These are phyloP conservation scores for Notoglanidium macrostoma DNA, from an alignment of 2,797 vertebrate genomes.

Conservation along the genomic window DNA sequence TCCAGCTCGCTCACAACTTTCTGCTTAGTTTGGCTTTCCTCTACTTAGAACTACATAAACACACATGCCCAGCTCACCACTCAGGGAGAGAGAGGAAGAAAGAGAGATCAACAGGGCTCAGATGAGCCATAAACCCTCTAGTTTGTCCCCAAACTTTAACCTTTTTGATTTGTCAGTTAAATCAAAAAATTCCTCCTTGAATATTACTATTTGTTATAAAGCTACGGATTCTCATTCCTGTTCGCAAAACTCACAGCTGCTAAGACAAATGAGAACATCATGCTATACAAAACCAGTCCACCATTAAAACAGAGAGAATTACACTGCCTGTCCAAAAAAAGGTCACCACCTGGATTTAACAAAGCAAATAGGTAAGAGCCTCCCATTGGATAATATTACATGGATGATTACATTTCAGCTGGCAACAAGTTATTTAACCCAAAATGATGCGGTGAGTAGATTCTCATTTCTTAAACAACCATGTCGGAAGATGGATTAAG, in stretches of 20 bases:
- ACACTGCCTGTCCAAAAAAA: too few species aligned
- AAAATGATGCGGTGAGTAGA: too few species aligned
- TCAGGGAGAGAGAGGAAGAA: not conserved
- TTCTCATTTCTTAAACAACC: too few species aligned
- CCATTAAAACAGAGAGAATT: not conserved
- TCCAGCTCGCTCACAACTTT: not conserved
- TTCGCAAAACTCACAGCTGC: not conserved
- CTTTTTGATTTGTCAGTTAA: conserved; percentile 1
- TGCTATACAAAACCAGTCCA: too few species aligned
- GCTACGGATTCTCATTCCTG: not conserved
- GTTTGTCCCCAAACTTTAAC: not conserved
- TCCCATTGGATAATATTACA: too few species aligned
- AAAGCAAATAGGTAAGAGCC: too few species aligned
- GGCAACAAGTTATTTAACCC: too few species aligned
- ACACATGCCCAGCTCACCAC: not conserved
- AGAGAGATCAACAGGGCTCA: not conserved
- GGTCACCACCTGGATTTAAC: too few species aligned
- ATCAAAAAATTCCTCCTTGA: not conserved
- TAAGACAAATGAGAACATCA: not conserved
- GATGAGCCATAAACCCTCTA: not conserved
- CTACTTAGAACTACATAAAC: too few species aligned
- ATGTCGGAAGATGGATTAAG: too few species aligned
- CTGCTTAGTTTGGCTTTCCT: not conserved
- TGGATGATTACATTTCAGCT: too few species aligned
- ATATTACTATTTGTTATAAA: not conserved